Evolutionary conservation across 2,888 invertebrate species (phyloP), one percentile per base, ranked within the genome.

Genomic region (Clostera curtula): DNA sequence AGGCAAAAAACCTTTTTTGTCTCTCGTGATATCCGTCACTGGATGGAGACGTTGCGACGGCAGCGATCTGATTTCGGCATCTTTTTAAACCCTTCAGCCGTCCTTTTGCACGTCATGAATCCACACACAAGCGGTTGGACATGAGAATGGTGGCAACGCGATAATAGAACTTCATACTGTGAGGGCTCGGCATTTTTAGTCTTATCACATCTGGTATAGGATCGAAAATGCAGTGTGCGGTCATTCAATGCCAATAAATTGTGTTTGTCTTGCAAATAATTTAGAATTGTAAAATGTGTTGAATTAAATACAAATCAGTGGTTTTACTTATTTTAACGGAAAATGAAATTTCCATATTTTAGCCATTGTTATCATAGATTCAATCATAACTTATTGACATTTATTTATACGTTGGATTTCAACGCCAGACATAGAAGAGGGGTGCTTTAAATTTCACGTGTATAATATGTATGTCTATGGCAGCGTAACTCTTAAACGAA

Each of bases 11-110:
- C 58, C 65, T 65, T 68, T 68, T 72, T 69, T 64, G 64, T 58
- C 53, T 49, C 46, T 53, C 57, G 42, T 56, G 64, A 64, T 61
- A 49, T 52, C 54, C 54, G 59, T 62, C 65, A 57, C 49, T 45
- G 51, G 67, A 76, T 74, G 72, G 68, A 76, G 79, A 72, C 67
- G 76, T 76, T 52, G 36, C 25, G 55, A 61, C 53, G 52, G 47
- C 46, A 42, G 40, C 52, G 55, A 75, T 75, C 75, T 70, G 66
- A 74, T 76, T 76, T 77, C 75, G 76, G 76, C 67, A 69, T 74
- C 77, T 69, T 70, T 67, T 70, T 63, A 63, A 60, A 67, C 61
- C 55, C 55, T 54, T 57, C 50, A 51, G 47, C 47, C 50, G 43
- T 60, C 56, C 49, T 60, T 65, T 62, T 52, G 55, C 53, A 49